phyloP scores from a whole-genome alignment of 23 tunicate species.

The Botrylloides violaceus region DNA sequence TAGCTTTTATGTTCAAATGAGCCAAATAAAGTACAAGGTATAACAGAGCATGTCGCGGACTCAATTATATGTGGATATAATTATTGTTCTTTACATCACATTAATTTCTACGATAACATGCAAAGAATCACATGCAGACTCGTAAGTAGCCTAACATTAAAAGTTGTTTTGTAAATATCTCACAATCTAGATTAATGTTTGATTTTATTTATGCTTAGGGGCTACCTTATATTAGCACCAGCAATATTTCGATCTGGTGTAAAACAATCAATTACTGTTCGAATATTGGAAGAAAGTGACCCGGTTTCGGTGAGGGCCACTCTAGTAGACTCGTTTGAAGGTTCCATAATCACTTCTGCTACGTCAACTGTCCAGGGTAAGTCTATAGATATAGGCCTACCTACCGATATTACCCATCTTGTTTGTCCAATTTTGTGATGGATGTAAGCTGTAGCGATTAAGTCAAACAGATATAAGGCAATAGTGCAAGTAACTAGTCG shows the following conservation, averaged over 20 bases:
- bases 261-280: slow-evolving; percentile 52
- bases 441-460: too few species aligned
- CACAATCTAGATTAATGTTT: too few species aligned
- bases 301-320: slow-evolving; percentile 67
- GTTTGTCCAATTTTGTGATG: too few species aligned
- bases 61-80: too few species aligned
- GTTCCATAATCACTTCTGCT: slow-evolving; percentile 33
- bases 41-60: too few species aligned
- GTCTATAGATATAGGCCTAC: background rate
- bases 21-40: too few species aligned
- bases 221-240: slow-evolving; percentile 91
- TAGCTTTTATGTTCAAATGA: too few species aligned
- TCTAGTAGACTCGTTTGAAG: slow-evolving; percentile 60
- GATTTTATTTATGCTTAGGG: too few species aligned
- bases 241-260: slow-evolving; percentile 85
- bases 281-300: slow-evolving; percentile 53
- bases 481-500: too few species aligned
- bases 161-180: background rate
- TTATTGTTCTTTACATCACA: too few species aligned
- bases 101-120: background rate
- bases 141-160: background rate
- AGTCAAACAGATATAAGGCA: too few species aligned
- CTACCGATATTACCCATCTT: background rate
- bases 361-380: slow-evolving; percentile 8
- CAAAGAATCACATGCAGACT: background rate